These are phyloP conservation scores for Eolophus roseicapilla DNA, from an alignment of 2,113 vertebrate genomes.

Conservation along the genomic window DNA sequence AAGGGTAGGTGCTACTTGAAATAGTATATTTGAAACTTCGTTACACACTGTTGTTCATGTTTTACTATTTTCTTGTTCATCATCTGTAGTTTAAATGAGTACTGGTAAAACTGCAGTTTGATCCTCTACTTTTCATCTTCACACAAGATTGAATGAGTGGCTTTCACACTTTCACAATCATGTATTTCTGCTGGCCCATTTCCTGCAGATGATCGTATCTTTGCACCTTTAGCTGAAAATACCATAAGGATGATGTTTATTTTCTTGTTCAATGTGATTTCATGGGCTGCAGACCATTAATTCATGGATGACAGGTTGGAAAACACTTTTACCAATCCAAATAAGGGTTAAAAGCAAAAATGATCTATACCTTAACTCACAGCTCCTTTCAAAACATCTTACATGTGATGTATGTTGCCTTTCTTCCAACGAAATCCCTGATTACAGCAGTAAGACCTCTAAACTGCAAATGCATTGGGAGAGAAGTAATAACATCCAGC, in stretches of 20 bases:
- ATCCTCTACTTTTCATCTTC: neutral
- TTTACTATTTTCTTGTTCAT: neutral
- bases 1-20: neutral
- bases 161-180: neutral
- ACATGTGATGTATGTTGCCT: neutral
- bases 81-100: neutral
- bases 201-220: neutral
- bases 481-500: neutral
- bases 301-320: neutral
- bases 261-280: constrained; percentile 2
- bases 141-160: accelerated
- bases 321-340: neutral
- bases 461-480: neutral
- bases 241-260: neutral
- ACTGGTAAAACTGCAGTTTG: neutral
- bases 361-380: neutral
- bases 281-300: neutral
- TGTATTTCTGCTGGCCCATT: neutral
- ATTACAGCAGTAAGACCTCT: neutral
- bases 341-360: neutral
- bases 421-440: neutral
- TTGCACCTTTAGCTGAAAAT: neutral
- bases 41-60: neutral
- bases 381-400: neutral
- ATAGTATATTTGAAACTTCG: neutral